A percentile compares a stretch with the other conserved stretches of the same genome.
Evolutionary conservation across 2,113 vertebrate species (phyloP).

Genomic region (Anoplopoma fimbria): DNA sequence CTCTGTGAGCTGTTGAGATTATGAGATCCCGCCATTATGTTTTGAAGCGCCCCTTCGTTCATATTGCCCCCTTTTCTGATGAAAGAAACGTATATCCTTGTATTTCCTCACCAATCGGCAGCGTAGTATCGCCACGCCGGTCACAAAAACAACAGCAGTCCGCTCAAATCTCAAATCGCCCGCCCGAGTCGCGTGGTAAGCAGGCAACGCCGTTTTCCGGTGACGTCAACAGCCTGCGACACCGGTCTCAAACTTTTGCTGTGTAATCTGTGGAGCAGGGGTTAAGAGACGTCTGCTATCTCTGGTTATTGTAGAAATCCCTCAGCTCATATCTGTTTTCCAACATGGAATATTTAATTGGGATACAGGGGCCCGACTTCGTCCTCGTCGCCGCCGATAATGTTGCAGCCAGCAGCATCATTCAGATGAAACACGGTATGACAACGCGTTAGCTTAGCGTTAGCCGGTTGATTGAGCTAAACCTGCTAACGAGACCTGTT

Average conservation of each 20-base stretch:
- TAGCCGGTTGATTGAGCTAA: constrained; percentile 41
- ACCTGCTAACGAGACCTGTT: not conserved
- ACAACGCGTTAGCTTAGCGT: constrained; percentile 69
- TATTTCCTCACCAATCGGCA: not conserved
- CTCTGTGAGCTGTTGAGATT: constrained; percentile 26
- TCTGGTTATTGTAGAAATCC: not conserved
- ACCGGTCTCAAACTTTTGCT: constrained; percentile 79
- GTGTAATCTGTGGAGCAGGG: constrained; percentile 79
- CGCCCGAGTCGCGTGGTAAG: constrained; percentile 59
- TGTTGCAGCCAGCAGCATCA: constrained; percentile 92
- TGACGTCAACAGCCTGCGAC: constrained; percentile 73
- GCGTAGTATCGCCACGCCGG: not conserved
- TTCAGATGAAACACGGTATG: constrained; percentile 97
- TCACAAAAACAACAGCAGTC: not conserved
- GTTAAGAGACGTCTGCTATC: not conserved
- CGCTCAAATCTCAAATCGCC: constrained; percentile 70
- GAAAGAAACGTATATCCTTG: fast-evolving
- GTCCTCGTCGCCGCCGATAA: constrained; percentile 94
- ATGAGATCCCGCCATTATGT: constrained; percentile 18
- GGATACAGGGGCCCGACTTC: constrained; percentile 94
- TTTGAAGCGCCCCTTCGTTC: not conserved
- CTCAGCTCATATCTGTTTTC: fast-evolving
- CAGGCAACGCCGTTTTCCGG: not conserved
- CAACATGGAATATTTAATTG: constrained; percentile 94
- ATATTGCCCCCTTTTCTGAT: not conserved